Evolutionary conservation across 2,797 vertebrate species (phyloP).

Genomic region (Lagodon rhomboides): DNA sequence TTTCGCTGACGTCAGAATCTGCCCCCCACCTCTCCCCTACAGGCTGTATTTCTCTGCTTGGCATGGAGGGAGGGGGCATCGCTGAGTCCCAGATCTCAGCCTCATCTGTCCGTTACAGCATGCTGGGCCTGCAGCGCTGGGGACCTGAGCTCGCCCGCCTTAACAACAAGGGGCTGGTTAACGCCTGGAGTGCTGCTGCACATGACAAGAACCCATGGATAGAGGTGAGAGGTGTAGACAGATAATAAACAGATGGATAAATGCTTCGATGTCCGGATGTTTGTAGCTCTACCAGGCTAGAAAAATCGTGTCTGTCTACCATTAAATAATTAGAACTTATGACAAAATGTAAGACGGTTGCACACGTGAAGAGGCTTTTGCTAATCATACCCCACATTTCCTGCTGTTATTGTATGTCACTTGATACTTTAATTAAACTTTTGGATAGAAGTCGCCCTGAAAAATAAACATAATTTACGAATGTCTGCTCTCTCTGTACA

Average conservation of each 20-base stretch:
- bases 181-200: conserved; percentile 95
- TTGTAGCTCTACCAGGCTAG: background rate
- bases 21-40: background rate
- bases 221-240: conserved; percentile 83
- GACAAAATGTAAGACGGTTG: background rate
- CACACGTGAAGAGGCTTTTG: background rate
- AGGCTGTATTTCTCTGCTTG: conserved; percentile 91
- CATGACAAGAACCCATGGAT: conserved; percentile 96
- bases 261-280: background rate
- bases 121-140: conserved; percentile 96
- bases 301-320: background rate
- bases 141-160: conserved; percentile 93
- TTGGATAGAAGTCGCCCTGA: background rate
- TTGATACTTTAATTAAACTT: background rate
- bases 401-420: background rate
- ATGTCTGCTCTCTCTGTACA: background rate
- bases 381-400: background rate
- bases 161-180: conserved; percentile 92
- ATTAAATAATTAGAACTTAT: background rate
- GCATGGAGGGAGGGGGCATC: conserved; percentile 94
- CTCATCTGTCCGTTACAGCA: conserved; percentile 90
- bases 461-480: background rate
- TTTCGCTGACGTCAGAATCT: background rate
- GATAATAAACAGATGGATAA: background rate
- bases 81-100: conserved; percentile 90